Evolutionary conservation across 2,797 vertebrate genomes (phyloP).

Genomic region (Esox masquinongy): DNA sequence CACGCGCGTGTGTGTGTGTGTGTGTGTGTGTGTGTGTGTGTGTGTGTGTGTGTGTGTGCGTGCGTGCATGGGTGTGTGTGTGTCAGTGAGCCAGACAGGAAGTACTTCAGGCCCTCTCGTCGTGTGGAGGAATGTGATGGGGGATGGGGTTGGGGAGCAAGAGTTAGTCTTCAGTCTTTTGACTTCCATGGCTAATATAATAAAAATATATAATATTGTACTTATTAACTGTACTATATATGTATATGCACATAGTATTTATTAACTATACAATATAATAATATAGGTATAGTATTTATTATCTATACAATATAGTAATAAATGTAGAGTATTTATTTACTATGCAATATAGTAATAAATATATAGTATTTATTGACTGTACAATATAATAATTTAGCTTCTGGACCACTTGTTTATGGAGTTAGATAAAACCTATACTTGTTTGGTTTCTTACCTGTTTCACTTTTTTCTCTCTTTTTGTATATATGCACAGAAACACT

Average conservation of each 20-base stretch:
- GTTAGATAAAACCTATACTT: no score
- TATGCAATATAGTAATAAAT: no score
- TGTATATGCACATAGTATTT: no score
- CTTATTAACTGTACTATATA: no score
- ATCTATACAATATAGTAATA: no score
- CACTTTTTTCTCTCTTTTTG: not conserved
- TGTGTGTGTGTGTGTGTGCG: not conserved
- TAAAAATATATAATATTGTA: not conserved
- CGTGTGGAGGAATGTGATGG: not conserved
- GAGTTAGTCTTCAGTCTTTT: not conserved
- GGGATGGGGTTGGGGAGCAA: not conserved
- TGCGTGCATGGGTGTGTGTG: not conserved
- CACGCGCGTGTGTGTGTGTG: not conserved
- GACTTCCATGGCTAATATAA: not conserved
- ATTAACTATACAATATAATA: no score
- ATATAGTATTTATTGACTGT: no score
- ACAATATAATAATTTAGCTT: no score
- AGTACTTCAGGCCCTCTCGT: conserved; percentile 28
- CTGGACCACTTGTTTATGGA: no score
- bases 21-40: not conserved
- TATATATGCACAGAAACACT: not conserved
- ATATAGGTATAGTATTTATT: no score
- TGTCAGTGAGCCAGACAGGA: conserved; percentile 33
- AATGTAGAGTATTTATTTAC: no score
- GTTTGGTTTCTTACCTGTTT: not conserved